phyloP scores from a whole-genome alignment of 2,797 vertebrate genomes.

The Phrynocephalus vlangalii region DNA sequence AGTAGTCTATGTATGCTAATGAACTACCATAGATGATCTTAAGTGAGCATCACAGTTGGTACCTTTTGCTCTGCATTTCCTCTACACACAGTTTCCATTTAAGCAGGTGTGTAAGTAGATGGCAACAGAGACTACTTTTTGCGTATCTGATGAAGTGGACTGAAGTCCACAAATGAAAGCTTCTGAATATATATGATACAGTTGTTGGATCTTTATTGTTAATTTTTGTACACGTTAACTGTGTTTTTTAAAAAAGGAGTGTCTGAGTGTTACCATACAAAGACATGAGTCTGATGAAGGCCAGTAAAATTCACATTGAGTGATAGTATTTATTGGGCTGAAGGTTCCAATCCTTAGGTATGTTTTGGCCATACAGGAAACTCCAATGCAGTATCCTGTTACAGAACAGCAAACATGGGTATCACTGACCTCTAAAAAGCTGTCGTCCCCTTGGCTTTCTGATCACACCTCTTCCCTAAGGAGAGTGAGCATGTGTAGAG shows the following conservation, averaged over 20 bases:
- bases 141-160: too few species aligned
- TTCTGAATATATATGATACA: too few species aligned
- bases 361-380: neutral
- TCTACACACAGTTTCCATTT: too few species aligned
- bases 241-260: neutral
- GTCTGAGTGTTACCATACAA: neutral
- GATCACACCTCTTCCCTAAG: slow-evolving; percentile 20
- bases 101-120: too few species aligned
- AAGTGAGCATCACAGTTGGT: too few species aligned
- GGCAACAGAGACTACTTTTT: too few species aligned
- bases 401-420: neutral
- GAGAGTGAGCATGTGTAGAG: slow-evolving; percentile 16
- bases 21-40: too few species aligned
- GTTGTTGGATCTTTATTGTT: too few species aligned
- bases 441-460: slow-evolving; percentile 37
- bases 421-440: slow-evolving; percentile 37
- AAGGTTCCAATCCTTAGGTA: neutral
- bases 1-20: too few species aligned
- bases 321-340: slow-evolving; percentile 9
- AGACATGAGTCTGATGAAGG: neutral
- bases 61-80: too few species aligned
- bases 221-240: too few species aligned
- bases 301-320: neutral
- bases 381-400: neutral
- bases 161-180: too few species aligned